Base-by-base conservation (phyloP, 2,797 vertebrate genomes). In the Macropus fuliginosus region DNA sequence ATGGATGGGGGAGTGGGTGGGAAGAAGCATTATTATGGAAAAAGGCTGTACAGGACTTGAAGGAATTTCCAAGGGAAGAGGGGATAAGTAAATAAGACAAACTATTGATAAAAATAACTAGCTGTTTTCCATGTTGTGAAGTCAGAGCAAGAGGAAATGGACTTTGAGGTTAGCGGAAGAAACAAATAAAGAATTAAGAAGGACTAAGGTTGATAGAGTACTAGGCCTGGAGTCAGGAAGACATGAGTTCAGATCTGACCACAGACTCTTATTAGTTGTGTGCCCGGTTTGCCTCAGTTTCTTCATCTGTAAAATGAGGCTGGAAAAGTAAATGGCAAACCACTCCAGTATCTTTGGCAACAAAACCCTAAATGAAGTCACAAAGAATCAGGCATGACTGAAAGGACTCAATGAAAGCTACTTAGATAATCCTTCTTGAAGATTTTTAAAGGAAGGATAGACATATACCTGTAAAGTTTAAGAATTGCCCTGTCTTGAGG, bases 1-100 rank as follows among this genome's bases (percentile, higher is more conserved):
- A n/a, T 0, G 0, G 95, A 29, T 97, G 97, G 56, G 93, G 97
- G 92, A 96, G 94, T 91, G 46, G 95, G 94, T 92, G 52, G 54
- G 74, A 55, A 95, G 54, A 90, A 91, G 81, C 94, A 91, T 91
- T 91, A 95, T 87, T 59, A 91, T 95, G 90, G 90, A 95, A 96
- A 97, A 94, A 93, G 12, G 56, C 55, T 56, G 5, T 0, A n/a
- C 62, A 94, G 97, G 96, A 95, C 98, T 93, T 54, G 31, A 28
- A 55, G 50, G 50, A 1, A 55, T 91, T 56, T 66, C 96, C 40
- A 0, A 0, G 55, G 87, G 27, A 90, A 95, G 34, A 1, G 59
- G n/a, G n/a, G 92, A 40, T 55, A 56, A 94, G 93, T 57, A 40
- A 92, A 18, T 1, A 87, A 93, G 56, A 21, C 74, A 3, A 24